Evolutionary conservation across 2,888 invertebrate species (phyloP).

Genomic region (Ellobium chinense): DNA sequence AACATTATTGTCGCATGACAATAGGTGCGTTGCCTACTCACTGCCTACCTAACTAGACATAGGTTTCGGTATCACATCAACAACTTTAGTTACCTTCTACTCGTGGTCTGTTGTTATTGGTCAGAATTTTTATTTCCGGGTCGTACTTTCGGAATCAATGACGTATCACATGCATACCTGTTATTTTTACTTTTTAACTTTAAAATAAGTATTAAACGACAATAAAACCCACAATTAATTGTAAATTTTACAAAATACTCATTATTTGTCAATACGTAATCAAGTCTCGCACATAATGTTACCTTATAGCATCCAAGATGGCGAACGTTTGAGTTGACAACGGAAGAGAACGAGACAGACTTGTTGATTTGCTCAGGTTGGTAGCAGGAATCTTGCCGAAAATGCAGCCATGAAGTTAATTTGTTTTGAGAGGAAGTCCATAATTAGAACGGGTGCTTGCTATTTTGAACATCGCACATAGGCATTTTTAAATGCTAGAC

Average conservation of each 20-base stretch:
- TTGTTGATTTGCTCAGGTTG: slow-evolving; percentile 6
- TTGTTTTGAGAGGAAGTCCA: no score
- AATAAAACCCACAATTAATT: no score
- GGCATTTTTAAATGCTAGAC: no score
- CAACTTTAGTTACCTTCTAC: slow-evolving; percentile 37
- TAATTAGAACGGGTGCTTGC: no score
- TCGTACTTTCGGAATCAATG: slow-evolving; percentile 36
- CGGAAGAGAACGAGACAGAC: slow-evolving; percentile 25
- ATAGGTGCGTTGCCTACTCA: not conserved
- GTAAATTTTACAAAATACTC: no score
- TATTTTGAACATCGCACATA: no score
- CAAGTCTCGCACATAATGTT: no score
- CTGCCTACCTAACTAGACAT: not conserved
- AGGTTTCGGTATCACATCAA: not conserved
- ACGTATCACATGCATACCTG: not conserved
- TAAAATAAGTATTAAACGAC: not conserved
- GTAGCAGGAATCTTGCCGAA: no score
- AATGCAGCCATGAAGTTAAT: no score
- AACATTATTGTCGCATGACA: no score
- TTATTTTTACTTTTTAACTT: not conserved
- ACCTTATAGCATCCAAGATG: slow-evolving; percentile 59
- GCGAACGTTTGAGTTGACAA: slow-evolving; percentile 62
- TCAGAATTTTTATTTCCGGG: slow-evolving; percentile 35
- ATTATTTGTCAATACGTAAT: no score
- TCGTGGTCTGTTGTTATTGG: slow-evolving; percentile 47